Evolutionary conservation across 2,888 invertebrate genomes (phyloP).

Genomic region (Yponomeuta evonymella): DNA sequence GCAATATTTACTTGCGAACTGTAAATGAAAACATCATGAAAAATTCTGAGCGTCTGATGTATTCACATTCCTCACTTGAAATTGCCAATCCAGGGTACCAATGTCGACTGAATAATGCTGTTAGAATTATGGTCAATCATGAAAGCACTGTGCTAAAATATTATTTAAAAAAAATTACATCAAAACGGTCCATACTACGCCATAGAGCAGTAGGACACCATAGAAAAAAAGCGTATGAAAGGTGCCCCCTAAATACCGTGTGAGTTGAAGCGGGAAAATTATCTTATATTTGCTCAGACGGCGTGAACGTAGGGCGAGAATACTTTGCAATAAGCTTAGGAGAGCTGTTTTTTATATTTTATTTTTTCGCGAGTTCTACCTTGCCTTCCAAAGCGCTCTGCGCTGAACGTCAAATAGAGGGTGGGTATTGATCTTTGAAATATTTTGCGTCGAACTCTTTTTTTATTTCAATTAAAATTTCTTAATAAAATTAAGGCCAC

Average conservation of each 20-base stretch:
- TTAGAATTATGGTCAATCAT: too few species aligned
- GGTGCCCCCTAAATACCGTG: conserved; percentile 74
- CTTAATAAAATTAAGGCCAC: too few species aligned
- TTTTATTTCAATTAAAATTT: neutral
- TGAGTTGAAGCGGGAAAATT: conserved; percentile 74
- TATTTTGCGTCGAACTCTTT: neutral
- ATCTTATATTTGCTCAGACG: conserved; percentile 76
- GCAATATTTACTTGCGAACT: too few species aligned
- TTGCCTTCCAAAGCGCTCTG: conserved; percentile 49
- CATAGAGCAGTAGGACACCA: conserved; percentile 55
- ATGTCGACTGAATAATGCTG: too few species aligned
- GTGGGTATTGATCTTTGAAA: neutral
- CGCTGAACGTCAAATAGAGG: conserved; percentile 8
- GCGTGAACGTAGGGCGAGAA: conserved; percentile 74
- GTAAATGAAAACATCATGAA: too few species aligned
- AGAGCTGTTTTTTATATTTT: conserved; percentile 66
- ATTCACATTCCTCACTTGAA: too few species aligned
- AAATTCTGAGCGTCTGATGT: too few species aligned
- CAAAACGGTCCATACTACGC: conserved; percentile 19
- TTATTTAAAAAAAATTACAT: conserved; percentile 56
- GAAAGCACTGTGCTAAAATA: conserved; percentile 52
- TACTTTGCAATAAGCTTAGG: conserved; percentile 76
- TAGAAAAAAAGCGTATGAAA: conserved; percentile 62
- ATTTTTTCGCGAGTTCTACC: conserved; percentile 48
- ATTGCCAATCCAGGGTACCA: too few species aligned